Conservation (phyloP, 2,797 vertebrate species). For the Lycodopsis pacificus region DNA sequence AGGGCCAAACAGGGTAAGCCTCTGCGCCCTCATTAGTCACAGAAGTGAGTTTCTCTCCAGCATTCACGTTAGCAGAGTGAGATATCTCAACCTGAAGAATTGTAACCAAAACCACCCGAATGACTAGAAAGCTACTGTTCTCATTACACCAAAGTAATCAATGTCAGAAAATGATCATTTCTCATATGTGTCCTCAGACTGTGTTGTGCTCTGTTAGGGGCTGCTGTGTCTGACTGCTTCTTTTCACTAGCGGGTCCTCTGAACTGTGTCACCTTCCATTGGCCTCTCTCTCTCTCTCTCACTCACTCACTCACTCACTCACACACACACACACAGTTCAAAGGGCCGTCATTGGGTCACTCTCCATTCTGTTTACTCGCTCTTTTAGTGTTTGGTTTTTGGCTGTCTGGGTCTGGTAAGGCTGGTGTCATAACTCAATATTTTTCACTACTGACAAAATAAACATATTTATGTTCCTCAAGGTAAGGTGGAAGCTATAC, state of each 20-base stretch:
- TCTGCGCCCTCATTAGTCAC: constrained; percentile 52
- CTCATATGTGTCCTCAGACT: constrained; percentile 12
- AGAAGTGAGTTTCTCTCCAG: constrained; percentile 34
- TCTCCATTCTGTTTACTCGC: constrained; percentile 43
- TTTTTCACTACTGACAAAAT: not conserved
- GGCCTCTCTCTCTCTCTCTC: constrained; percentile 37
- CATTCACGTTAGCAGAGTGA: not conserved
- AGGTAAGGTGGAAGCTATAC: not conserved
- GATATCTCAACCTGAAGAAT: not conserved
- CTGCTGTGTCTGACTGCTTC: constrained; percentile 51
- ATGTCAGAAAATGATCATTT: not conserved
- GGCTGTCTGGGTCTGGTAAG: constrained; percentile 13
- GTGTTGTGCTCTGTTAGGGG: not conserved
- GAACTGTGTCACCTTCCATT: constrained; percentile 82
- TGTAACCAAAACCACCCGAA: not conserved
- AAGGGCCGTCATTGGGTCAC: constrained; percentile 44
- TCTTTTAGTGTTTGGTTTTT: constrained; percentile 42
- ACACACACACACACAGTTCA: constrained; percentile 52
- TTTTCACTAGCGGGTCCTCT: constrained; percentile 77
- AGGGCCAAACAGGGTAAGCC: constrained; percentile 51
- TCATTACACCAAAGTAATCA: not conserved
- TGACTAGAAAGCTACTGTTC: not conserved
- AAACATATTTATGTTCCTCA: not conserved
- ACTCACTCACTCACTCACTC: constrained; percentile 24
- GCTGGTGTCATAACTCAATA: not conserved